These are phyloP conservation scores for Halocynthia roretzi DNA, from an alignment of 23 tunicate species.

Conservation along the genomic window DNA sequence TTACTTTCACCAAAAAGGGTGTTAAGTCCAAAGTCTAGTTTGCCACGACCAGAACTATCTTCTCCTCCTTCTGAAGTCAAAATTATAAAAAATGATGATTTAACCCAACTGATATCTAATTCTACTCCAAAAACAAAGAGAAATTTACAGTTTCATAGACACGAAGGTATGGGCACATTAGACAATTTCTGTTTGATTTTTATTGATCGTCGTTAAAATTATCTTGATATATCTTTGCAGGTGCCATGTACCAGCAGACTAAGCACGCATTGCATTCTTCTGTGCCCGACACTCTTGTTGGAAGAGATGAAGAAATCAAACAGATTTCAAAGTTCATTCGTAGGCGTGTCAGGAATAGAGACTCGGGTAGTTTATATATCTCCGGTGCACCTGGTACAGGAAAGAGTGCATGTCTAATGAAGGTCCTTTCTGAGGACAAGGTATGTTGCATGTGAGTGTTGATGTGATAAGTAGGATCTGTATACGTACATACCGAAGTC, in stretches of 20 bases:
- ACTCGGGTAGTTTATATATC: conserved; percentile 66
- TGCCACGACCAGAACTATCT: too few relatives aligned
- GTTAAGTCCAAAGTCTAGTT: too few relatives aligned
- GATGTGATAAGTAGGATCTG: too few relatives aligned
- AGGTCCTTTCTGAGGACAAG: conserved; percentile 28
- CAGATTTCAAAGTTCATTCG: conserved; percentile 41
- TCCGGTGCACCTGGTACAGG: conserved; percentile 99
- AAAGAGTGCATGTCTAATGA: conserved; percentile 71
- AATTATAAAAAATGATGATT: too few relatives aligned
- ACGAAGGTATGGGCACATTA: neutral
- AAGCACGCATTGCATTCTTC: conserved; percentile 65
- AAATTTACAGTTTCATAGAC: neutral
- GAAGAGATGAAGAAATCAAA: conserved; percentile 45
- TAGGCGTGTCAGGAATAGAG: conserved; percentile 8
- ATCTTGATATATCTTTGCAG: conserved; percentile 4
- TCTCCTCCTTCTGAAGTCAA: too few relatives aligned
- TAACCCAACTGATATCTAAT: too few relatives aligned
- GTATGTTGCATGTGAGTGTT: conserved; percentile 4
- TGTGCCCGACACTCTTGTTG: conserved; percentile 40
- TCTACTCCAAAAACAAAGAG: neutral
- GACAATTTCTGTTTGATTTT: neutral
- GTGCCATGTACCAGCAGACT: conserved; percentile 7
- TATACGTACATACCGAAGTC: too few relatives aligned
- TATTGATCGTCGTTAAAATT: too few relatives aligned
- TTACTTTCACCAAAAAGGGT: too few relatives aligned